Conservation (phyloP, 2,888 invertebrate species). For the Habroteleia sp. region DNA sequence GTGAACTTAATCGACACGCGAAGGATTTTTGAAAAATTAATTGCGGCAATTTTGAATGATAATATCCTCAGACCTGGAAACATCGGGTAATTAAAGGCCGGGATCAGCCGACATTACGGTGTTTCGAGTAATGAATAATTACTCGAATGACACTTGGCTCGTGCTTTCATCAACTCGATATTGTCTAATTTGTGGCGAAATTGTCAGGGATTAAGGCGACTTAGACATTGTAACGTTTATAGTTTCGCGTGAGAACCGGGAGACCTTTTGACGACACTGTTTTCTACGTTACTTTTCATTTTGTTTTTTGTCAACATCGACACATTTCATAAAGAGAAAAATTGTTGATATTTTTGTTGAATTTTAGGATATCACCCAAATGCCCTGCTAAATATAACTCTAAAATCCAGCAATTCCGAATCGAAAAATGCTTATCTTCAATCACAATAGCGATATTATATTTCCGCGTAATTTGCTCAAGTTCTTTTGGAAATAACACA, state of each 20-base stretch:
- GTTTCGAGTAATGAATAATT: conserved; percentile 44
- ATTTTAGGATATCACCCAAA: too few species aligned
- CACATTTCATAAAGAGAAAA: too few species aligned
- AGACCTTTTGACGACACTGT: too few species aligned
- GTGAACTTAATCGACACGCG: conserved; percentile 66
- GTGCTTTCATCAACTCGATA: conserved; percentile 50
- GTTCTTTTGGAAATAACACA: conserved; percentile 50
- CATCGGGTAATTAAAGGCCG: conserved; percentile 72
- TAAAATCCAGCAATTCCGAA: too few species aligned
- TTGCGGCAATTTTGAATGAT: conserved; percentile 76
- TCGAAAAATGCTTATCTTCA: conserved; percentile 5
- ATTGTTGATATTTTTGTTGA: too few species aligned
- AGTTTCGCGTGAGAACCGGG: conserved; percentile 22
- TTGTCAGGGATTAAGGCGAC: conserved; percentile 2
- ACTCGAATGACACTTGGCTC: conserved; percentile 48
- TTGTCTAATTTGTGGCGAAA: conserved; percentile 34
- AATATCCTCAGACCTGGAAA: conserved; percentile 74
- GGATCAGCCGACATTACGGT: conserved; percentile 43
- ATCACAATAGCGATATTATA: conserved; percentile 29
- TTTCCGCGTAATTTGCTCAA: conserved; percentile 45
- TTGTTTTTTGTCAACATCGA: too few species aligned
- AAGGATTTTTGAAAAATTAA: conserved; percentile 73
- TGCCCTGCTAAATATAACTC: too few species aligned
- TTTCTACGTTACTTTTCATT: too few species aligned
- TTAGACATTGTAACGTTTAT: neutral